Evolutionary conservation across 2,888 invertebrate genomes (phyloP), one percentile per base, ranked within the genome.

Genomic region (Amiota minor): DNA sequence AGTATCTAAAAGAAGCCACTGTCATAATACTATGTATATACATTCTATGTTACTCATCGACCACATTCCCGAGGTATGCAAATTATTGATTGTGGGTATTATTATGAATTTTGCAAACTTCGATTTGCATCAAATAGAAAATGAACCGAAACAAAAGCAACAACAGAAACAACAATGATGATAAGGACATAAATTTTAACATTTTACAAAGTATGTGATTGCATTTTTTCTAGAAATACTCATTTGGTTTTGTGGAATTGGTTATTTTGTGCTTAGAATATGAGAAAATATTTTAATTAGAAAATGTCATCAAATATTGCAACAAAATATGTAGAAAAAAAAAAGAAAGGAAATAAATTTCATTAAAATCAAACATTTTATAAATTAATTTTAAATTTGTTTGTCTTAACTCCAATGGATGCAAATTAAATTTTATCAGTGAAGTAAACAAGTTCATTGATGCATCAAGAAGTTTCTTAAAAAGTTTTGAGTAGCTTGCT

Each of bases 361-460:
- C 16, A 59, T 59, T 59, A 59, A 59, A 59, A 59, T 20, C 59
- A 59, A 59, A 20, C 59, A 59, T 20, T 59, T 11, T 14, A 20
- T 56, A 16, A 18, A 16, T 4, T 2, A 23, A 6, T 35, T 35
- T 35, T 6, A 35, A 4, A 35, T 35, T 35, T 35, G 6, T 35
- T 35, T 35, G 35, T 35, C 35, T 35, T n/a, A n/a, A n/a, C n/a
- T n/a, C n/a, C n/a, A n/a, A n/a, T n/a, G n/a, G n/a, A n/a, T 2
- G 2, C 35, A 35, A 35, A 35, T 35, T 35, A 35, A 35, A 35
- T 35, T 35, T 35, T 35, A 35, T 35, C 35, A 35, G 35, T 8
- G 6, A 35, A 35, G 2, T 6, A 35, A 35, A 2, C 6, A 4
- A 4, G 6, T 35, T 35, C 6, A 35, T 35, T 35, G 35, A 35